Percentiles rank a stretch among this genome's conserved stretches.
phyloP scores from a whole-genome alignment of 1,140 invertebrate species.

The Panulirus ornatus region DNA sequence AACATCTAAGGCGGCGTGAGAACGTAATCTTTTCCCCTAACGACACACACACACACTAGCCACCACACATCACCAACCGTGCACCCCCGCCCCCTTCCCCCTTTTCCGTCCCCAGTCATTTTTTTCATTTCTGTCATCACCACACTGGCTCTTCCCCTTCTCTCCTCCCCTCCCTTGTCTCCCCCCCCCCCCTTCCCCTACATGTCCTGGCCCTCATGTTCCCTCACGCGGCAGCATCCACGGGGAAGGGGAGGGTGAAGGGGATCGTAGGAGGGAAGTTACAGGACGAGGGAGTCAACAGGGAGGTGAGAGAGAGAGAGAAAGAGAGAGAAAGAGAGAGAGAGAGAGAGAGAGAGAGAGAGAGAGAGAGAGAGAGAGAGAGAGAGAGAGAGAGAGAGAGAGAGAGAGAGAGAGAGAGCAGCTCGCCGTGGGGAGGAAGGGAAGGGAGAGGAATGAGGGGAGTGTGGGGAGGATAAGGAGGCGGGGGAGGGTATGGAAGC shows the following conservation, averaged over 20 bases:
- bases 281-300: background rate
- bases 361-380: background rate
- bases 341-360: background rate
- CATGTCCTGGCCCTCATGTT: background rate
- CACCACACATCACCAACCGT: too few species aligned
- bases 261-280: background rate
- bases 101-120: background rate
- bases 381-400: background rate
- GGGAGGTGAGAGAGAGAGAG: background rate
- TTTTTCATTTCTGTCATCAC: background rate
- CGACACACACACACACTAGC: too few species aligned
- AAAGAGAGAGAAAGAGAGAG: background rate
- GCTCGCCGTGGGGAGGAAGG: too few species aligned
- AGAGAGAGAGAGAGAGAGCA: slow-evolving; percentile 16
- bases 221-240: slow-evolving; percentile 10
- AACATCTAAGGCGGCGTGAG: too few species aligned
- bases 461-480: background rate
- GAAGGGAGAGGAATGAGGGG: too few species aligned
- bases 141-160: background rate
- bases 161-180: background rate
- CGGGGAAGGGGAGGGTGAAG: background rate
- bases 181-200: background rate
- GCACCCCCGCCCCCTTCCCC: background rate
- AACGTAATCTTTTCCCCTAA: too few species aligned
- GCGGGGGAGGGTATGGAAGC: background rate